Evolutionary conservation across 2,113 vertebrate genomes (phyloP), one percentile per base, ranked within the genome.

Genomic region (Lophius piscatorius): DNA sequence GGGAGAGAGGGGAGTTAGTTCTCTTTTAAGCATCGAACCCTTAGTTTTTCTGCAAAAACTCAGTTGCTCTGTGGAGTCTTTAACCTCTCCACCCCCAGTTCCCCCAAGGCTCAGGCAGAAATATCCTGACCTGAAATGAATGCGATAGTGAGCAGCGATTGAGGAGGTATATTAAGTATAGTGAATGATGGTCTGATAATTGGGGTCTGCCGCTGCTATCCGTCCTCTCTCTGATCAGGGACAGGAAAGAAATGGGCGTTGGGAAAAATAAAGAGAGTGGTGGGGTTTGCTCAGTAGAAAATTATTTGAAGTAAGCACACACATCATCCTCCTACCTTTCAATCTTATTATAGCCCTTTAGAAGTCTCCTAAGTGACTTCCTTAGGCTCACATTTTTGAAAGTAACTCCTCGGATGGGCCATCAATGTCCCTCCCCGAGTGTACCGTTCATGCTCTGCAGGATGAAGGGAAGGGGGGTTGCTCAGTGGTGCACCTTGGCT

Each of bases 141-240:
- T 83, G 78, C 74, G 57, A 74, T 52, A 26, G 78, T 62, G 74
- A 69, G 78, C 49, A 41, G 58, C 59, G 29, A 78, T 63, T 44
- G 80, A 76, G 73, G 68, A 80, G 74, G 72, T 63, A 84, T 82
- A 85, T 83, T 78, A 85, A 83, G 68, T 71, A 81, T 76, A 55
- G 75, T 81, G 87, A 87, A 74, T 84, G 82, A 87, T 75, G 58
- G 63, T 74, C 74, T 64, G 78, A 84, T 90, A 90, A 91, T 90
- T 89, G 85, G 78, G 72, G 78, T 88, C 73, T 64, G 59, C 67
- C 46, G 59, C 70, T 59, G 73, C 67, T n/a, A n/a, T n/a, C n/a
- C n/a, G n/a, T n/a, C n/a, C n/a, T n/a, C 71, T 51, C 45, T 54
- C 42, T 70, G 61, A 65, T 26, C 23, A 34, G 40, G 13, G n/a